Evolutionary conservation across 2,113 vertebrate species (phyloP), one percentile per base, ranked within the genome.

Genomic region (Tetrao urogallus): DNA sequence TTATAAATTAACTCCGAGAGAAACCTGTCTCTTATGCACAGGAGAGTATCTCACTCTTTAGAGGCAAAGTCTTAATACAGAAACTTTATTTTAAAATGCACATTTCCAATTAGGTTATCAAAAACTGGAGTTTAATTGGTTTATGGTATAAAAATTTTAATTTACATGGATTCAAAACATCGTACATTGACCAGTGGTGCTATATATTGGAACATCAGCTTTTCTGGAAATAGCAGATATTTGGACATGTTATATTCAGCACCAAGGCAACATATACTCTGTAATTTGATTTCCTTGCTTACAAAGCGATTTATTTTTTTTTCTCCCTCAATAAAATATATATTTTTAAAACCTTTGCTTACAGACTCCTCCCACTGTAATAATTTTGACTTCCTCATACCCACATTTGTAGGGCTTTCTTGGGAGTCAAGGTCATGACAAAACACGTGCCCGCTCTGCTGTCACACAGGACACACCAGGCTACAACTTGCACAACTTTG

Each of bases 131-230:
- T 21, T 57, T 58, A 50, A 43, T 19, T 27, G 67, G 11, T 4
- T 82, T 40, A n/a, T 32, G 8, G 61, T 14, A 48, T 0, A 2
- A 81, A 71, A 4, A 27, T n/a, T 73, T 81, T 4, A 4, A 67
- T 38, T 48, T 24, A 19, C 1, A 10, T 36, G 10, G n/a, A 79
- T 42, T 40, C 50, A 72, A 91, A 72, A 9, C 32, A 24, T 48
- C 2, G 6, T 25, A 32, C 4, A 1, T 36, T 24, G 13, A 74
- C 45, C 80, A 60, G 6, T 6, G 5, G 32, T 3, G 3, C 18
- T 63, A n/a, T n/a, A 28, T 3, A 58, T 7, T 14, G 24, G 30
- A 84, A 52, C 50, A 73, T 4, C 30, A 65, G 2, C 43, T 85
- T 76, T 40, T 19, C 71, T 67, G 13, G 34, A 91, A 82, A 82